These are phyloP conservation scores for Notechis scutatus DNA, from an alignment of 2,113 vertebrate species.

Conservation along the genomic window DNA sequence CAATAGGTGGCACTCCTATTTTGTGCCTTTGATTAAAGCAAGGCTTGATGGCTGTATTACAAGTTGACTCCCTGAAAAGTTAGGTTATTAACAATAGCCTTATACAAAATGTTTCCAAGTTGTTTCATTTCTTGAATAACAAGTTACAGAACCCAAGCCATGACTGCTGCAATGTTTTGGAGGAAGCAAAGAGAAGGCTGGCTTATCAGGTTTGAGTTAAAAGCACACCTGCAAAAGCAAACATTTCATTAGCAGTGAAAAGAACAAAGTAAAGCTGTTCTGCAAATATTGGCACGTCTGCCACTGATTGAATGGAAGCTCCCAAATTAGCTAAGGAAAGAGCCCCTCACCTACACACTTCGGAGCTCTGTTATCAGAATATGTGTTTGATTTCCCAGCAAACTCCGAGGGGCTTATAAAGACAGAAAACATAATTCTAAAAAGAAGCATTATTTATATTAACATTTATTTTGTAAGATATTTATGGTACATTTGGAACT, in stretches of 20 bases:
- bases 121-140: background rate
- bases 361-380: background rate
- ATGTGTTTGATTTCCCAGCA: background rate
- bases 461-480: background rate
- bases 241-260: conserved; percentile 55
- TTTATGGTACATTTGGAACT: background rate
- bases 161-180: conserved; percentile 8
- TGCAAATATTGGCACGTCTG: conserved; percentile 49
- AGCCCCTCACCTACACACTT: conserved; percentile 37
- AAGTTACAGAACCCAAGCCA: conserved; percentile 26
- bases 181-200: background rate
- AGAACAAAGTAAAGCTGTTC: conserved; percentile 66
- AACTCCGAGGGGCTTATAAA: background rate
- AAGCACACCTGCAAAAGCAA: conserved; percentile 63
- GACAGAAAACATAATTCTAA: background rate
- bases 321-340: conserved; percentile 19
- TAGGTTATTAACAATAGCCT: background rate
- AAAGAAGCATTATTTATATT: background rate
- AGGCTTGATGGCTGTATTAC: background rate
- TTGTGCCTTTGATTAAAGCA: background rate
- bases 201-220: conserved; percentile 66
- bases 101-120: background rate
- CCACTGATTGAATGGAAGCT: conserved; percentile 41
- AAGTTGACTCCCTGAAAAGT: background rate
- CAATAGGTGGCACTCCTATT: background rate